Evolutionary conservation across 2,113 vertebrate genomes (phyloP).

Genomic region (Monopterus albus): DNA sequence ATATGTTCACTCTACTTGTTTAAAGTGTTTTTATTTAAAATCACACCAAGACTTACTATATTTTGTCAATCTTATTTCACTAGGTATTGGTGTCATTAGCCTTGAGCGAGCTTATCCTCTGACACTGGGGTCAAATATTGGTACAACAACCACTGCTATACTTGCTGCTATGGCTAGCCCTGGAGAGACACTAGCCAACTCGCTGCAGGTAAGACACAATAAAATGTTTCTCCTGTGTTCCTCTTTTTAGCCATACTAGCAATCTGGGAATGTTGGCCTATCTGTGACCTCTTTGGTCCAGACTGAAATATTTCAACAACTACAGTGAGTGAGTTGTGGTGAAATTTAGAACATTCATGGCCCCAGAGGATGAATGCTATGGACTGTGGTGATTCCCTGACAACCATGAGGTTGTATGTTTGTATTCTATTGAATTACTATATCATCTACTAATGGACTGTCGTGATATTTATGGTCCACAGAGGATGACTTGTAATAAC

Average conservation of each 20-base stretch:
- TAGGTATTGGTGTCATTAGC: constrained; percentile 95
- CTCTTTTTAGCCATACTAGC: neutral
- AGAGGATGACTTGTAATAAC: neutral
- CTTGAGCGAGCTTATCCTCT: constrained; percentile 94
- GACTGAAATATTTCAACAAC: neutral
- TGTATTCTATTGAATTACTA: no score
- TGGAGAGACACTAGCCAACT: constrained; percentile 85
- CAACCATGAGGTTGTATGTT: no score
- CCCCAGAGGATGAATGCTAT: neutral
- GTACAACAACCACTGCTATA: constrained; percentile 97
- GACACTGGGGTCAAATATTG: constrained; percentile 95
- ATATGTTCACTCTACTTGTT: neutral
- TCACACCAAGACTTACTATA: neutral
- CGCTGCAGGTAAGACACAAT: constrained; percentile 87
- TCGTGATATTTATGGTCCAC: neutral
- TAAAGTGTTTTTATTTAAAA: neutral
- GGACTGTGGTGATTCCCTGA: neutral
- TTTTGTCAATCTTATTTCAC: neutral
- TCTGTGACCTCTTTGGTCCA: neutral
- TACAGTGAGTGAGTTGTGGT: no score
- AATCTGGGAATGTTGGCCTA: no score
- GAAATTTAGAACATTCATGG: neutral
- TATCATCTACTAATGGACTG: no score
- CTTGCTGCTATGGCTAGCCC: constrained; percentile 94
- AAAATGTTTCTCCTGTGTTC: neutral